Percentiles rank a stretch among this genome's conserved stretches.
Conservation (phyloP, 2,113 vertebrate species). For the Aldabrachelys gigantea region DNA sequence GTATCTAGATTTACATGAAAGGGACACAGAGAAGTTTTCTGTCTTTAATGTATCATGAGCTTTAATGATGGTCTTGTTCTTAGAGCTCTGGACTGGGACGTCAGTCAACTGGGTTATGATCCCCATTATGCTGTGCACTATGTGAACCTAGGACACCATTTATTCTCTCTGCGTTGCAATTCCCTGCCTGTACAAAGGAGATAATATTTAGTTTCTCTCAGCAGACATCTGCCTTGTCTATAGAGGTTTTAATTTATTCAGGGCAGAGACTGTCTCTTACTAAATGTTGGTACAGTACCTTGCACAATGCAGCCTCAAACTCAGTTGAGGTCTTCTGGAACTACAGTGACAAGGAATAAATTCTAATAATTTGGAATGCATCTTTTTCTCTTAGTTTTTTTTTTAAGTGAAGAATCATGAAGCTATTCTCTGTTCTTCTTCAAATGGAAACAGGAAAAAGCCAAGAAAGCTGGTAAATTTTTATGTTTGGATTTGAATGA, state of each 20-base stretch:
- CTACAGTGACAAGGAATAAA: background rate
- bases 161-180: background rate
- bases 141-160: background rate
- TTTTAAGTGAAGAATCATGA: background rate
- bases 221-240: rapidly evolving
- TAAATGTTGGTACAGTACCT: background rate
- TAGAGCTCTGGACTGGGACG: background rate
- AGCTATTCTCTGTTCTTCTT: background rate
- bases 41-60: background rate
- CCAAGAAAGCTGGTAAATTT: background rate
- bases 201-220: background rate
- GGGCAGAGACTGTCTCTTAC: background rate
- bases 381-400: background rate
- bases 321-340: rapidly evolving
- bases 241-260: background rate
- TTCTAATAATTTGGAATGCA: background rate
- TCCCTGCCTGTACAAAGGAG: background rate
- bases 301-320: background rate
- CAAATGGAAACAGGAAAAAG: background rate
- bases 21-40: background rate
- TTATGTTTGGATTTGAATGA: background rate
- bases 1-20: background rate
- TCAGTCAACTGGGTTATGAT: background rate
- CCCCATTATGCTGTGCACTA: background rate
- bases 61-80: background rate